These are phyloP conservation scores for Callimorpha dominula DNA, from an alignment of 2,888 invertebrate species.

Conservation along the genomic window DNA sequence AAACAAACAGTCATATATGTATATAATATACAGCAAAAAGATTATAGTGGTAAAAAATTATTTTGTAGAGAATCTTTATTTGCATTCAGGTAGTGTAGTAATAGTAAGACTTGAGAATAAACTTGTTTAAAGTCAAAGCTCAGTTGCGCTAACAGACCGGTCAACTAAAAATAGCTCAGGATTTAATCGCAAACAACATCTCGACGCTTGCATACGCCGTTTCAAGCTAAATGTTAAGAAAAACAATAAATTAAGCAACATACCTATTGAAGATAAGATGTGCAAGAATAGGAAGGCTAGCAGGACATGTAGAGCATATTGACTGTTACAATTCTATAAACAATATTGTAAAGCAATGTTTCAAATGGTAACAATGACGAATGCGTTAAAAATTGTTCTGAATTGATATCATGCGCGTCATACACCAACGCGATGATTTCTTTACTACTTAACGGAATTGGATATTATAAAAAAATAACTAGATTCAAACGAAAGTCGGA, in stretches of 20 bases:
- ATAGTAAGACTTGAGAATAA: constrained; percentile 19
- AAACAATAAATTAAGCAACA: constrained; percentile 6
- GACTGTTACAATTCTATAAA: constrained; percentile 1
- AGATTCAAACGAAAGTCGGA: too few relatives aligned
- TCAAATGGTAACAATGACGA: constrained; percentile 4
- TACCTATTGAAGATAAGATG: constrained; percentile 22
- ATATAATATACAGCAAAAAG: too few relatives aligned
- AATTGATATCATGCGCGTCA: constrained; percentile 2
- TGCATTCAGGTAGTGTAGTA: not conserved
- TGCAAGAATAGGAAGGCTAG: too few relatives aligned
- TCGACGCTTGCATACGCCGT: constrained; percentile 20
- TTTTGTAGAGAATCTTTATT: not conserved
- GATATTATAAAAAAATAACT: too few relatives aligned
- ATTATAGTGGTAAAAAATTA: too few relatives aligned
- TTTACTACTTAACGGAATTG: constrained; percentile 13
- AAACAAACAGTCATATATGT: too few relatives aligned
- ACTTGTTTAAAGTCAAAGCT: constrained; percentile 40
- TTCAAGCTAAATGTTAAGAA: constrained; percentile 32
- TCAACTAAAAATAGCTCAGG: constrained; percentile 57
- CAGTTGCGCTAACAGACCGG: constrained; percentile 59
- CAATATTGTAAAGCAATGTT: constrained; percentile 5
- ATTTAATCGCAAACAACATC: constrained; percentile 46
- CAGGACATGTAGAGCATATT: constrained; percentile 6
- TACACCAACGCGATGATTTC: not conserved
- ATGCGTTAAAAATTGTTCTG: not conserved